Evolutionary conservation across 2,113 vertebrate species (phyloP).

Genomic region (Dicerorhinus sumatrensis): DNA sequence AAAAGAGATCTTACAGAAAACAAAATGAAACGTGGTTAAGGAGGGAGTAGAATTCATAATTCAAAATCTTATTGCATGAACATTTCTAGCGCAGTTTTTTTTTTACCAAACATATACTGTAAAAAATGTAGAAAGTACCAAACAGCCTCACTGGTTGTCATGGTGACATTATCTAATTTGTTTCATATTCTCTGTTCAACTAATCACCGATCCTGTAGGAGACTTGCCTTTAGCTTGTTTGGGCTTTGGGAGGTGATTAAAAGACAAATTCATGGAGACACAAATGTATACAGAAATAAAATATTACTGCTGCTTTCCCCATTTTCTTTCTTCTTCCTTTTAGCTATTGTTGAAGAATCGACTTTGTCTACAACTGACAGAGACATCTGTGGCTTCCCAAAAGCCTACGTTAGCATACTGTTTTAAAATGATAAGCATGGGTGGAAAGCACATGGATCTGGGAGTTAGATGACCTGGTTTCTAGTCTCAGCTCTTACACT

Average conservation of each 20-base stretch:
- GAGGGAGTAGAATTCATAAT: not conserved
- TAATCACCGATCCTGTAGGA: slow-evolving; percentile 15
- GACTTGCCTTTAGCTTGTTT: slow-evolving; percentile 40
- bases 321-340: not conserved
- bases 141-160: slow-evolving; percentile 30
- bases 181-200: slow-evolving; percentile 50
- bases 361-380: not conserved
- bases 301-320: not conserved
- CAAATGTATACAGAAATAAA: not conserved
- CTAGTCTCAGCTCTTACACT: not conserved
- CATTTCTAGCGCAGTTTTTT: not conserved
- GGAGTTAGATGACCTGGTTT: not conserved
- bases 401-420: not conserved
- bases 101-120: not conserved
- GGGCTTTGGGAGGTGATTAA: slow-evolving; percentile 23
- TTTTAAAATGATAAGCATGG: not conserved
- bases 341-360: not conserved
- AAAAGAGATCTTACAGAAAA: not conserved
- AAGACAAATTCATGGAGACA: not conserved
- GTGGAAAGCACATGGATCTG: not conserved
- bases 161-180: slow-evolving; percentile 46
- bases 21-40: slow-evolving; percentile 1
- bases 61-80: not conserved
- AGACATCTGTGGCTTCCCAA: not conserved
- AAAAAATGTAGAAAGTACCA: not conserved